Percentiles rank a stretch among this genome's conserved stretches.
Evolutionary conservation across 2,113 vertebrate genomes (phyloP).

Genomic region (Uria aalge): DNA sequence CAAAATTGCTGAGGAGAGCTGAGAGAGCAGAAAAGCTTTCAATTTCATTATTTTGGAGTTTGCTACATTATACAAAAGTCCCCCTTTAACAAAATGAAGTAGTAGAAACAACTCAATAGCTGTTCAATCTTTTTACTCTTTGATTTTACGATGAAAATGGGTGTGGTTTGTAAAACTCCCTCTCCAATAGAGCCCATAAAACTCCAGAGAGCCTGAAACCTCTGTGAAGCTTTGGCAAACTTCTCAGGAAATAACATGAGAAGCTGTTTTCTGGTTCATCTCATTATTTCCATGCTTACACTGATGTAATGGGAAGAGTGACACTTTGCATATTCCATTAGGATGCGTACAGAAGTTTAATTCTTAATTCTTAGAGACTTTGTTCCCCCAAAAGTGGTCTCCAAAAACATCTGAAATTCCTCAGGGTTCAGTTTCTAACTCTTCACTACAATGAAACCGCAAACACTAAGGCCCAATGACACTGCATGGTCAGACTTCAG

Average conservation of each 20-base stretch:
- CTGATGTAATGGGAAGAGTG: conserved; percentile 57
- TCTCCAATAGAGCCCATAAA: conserved; percentile 16
- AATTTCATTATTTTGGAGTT: not conserved
- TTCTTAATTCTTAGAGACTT: not conserved
- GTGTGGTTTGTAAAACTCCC: conserved; percentile 22
- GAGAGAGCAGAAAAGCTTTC: not conserved
- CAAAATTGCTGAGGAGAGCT: not conserved
- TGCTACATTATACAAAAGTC: not conserved
- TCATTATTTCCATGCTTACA: conserved; percentile 51
- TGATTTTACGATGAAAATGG: conserved; percentile 15
- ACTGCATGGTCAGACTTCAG: not conserved
- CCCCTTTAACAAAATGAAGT: not conserved
- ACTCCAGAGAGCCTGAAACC: conserved; percentile 20
- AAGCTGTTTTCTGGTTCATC: conserved; percentile 49
- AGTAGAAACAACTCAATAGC: not conserved
- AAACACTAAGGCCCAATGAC: not conserved
- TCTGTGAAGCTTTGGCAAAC: conserved; percentile 52
- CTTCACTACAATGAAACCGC: not conserved
- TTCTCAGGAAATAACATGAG: conserved; percentile 56
- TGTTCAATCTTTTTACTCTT: not conserved
- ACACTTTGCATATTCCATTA: conserved; percentile 35
- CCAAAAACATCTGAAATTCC: not conserved
- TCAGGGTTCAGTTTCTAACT: not conserved
- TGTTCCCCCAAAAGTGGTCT: not conserved
- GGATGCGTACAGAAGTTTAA: not conserved